These are phyloP conservation scores for Eulemur albifrons DNA, from an alignment of 2,797 vertebrate genomes.

Conservation along the genomic window DNA sequence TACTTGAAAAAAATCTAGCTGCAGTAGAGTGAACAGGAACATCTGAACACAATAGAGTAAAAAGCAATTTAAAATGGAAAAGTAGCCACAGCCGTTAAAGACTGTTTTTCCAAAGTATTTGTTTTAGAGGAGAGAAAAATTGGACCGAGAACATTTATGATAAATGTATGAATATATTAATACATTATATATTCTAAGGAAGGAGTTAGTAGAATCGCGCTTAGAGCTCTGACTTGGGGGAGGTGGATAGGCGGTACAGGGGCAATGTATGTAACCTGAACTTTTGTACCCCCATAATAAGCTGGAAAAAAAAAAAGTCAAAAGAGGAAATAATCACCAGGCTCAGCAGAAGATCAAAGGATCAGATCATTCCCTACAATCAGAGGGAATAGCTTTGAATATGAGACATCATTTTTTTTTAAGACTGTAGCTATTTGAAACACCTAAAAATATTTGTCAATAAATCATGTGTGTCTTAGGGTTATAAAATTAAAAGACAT, in stretches of 20 bases:
- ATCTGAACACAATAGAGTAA: background rate
- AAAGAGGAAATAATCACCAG: background rate
- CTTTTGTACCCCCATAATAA: too few relatives aligned
- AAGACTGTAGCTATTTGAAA: background rate
- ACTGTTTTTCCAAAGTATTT: background rate
- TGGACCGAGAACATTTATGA: background rate
- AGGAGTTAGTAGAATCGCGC: background rate
- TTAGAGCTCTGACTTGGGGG: too few relatives aligned
- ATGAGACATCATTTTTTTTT: background rate
- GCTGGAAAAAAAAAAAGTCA: background rate
- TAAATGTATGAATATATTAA: background rate
- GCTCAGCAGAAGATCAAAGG: background rate
- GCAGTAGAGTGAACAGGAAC: background rate
- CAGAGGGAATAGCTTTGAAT: background rate
- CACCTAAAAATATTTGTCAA: background rate
- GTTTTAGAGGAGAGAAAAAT: background rate
- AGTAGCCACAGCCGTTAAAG: background rate
- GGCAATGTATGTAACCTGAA: too few relatives aligned
- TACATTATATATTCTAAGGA: background rate
- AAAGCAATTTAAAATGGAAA: background rate
- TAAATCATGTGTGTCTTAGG: background rate
- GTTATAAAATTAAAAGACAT: background rate
- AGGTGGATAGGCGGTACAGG: too few relatives aligned
- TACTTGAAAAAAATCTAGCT: background rate
- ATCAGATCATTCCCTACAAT: background rate